Percentiles rank a stretch among this genome's conserved stretches.
Conservation (phyloP, 2,888 invertebrate species). For the Exephanes ischioxanthus region DNA sequence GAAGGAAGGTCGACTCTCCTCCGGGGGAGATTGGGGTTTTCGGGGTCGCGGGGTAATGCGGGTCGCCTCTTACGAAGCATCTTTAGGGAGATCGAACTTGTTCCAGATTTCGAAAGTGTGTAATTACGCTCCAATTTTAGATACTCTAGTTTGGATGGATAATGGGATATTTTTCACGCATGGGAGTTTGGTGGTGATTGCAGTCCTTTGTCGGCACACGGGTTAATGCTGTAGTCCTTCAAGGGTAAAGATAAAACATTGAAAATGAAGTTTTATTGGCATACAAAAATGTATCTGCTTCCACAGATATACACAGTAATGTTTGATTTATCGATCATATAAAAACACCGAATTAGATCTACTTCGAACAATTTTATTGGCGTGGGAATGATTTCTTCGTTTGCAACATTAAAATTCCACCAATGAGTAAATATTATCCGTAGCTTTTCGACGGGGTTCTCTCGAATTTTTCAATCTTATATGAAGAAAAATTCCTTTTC, state of each 20-base stretch:
- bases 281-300: too few species aligned
- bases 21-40: neutral
- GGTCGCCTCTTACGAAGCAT: constrained; percentile 17
- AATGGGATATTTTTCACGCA: neutral
- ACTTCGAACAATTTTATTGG: too few species aligned
- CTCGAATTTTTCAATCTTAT: neutral
- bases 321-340: too few species aligned
- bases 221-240: neutral
- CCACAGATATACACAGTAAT: too few species aligned
- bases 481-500: neutral
- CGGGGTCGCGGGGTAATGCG: constrained; percentile 4
- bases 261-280: too few species aligned
- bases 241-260: too few species aligned
- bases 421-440: too few species aligned
- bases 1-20: constrained; percentile 56
- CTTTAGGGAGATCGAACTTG: neutral
- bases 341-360: too few species aligned
- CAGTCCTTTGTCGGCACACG: neutral
- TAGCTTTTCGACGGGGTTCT: neutral
- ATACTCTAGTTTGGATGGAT: neutral
- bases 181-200: neutral
- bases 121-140: neutral
- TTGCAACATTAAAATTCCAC: too few species aligned
- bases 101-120: neutral
- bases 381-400: too few species aligned